These are phyloP conservation scores for Saxicola maurus DNA, from an alignment of 2,797 vertebrate genomes.

Conservation along the genomic window DNA sequence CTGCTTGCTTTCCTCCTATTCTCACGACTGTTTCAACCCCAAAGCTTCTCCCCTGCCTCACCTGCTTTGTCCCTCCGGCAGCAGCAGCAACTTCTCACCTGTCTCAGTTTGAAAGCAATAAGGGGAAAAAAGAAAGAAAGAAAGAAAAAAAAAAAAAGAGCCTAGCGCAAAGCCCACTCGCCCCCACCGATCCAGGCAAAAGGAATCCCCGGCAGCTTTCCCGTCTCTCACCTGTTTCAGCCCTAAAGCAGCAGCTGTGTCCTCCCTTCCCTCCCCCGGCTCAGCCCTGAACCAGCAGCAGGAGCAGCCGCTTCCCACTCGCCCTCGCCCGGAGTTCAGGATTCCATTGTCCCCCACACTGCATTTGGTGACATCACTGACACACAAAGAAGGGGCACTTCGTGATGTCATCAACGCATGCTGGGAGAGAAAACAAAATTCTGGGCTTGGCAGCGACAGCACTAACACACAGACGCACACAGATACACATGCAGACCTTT, in stretches of 20 bases:
- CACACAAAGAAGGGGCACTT: constrained; percentile 56
- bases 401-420: constrained; percentile 58
- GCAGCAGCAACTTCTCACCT: constrained; percentile 54
- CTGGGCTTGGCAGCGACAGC: not conserved
- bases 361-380: constrained; percentile 55
- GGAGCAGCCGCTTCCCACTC: constrained; percentile 29
- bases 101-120: not conserved
- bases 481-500: not conserved
- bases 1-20: not conserved
- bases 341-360: constrained; percentile 62
- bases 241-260: constrained; percentile 22
- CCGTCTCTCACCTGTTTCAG: constrained; percentile 56
- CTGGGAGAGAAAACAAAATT: constrained; percentile 48
- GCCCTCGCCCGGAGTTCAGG: constrained; percentile 38
- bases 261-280: constrained; percentile 1
- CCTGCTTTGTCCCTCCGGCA: constrained; percentile 23
- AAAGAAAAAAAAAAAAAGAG: not conserved
- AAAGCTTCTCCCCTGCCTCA: not conserved
- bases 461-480: not conserved
- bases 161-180: not conserved
- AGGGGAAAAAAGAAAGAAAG: not conserved
- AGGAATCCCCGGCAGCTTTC: constrained; percentile 2
- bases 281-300: constrained; percentile 32
- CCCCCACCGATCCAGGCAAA: not conserved
- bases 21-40: not conserved